phyloP scores from a whole-genome alignment of 2,797 vertebrate species.

The Arvicola amphibius region DNA sequence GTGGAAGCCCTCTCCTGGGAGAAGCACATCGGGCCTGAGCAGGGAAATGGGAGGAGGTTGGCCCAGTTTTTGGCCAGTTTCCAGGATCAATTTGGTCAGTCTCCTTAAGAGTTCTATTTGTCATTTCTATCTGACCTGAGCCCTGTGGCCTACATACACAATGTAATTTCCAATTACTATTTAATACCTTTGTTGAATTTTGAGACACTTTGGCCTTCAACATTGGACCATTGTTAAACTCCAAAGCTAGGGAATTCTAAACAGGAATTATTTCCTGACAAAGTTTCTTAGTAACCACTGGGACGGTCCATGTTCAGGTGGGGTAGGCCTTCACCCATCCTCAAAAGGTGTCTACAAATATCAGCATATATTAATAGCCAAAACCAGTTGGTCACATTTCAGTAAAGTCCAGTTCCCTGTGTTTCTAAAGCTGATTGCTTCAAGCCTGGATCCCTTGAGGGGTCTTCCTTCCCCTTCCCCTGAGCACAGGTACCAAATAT shows the following conservation, averaged over 20 bases:
- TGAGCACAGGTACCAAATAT: not conserved
- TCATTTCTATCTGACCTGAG: not conserved
- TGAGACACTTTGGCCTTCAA: not conserved
- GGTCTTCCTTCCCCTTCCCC: not conserved
- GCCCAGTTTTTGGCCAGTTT: not conserved
- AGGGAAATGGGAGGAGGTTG: not conserved
- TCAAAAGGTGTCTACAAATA: not conserved
- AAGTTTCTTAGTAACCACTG: not conserved
- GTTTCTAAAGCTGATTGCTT: not conserved
- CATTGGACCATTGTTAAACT: not conserved
- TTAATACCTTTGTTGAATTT: not conserved
- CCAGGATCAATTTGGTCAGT: not conserved
- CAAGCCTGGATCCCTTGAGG: not conserved
- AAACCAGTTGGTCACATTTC: not conserved
- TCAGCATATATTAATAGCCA: not conserved
- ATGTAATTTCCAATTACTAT: not conserved
- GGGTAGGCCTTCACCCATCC: not conserved
- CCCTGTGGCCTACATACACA: not conserved
- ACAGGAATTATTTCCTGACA: not conserved
- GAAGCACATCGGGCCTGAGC: not conserved
- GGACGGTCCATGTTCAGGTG: not conserved
- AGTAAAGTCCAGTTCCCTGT: not conserved
- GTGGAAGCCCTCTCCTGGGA: not conserved
- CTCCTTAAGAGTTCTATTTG: not conserved
- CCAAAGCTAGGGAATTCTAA: not conserved